phyloP scores from a whole-genome alignment of 2,797 vertebrate species.

The Enteromius afrohamiltoni region DNA sequence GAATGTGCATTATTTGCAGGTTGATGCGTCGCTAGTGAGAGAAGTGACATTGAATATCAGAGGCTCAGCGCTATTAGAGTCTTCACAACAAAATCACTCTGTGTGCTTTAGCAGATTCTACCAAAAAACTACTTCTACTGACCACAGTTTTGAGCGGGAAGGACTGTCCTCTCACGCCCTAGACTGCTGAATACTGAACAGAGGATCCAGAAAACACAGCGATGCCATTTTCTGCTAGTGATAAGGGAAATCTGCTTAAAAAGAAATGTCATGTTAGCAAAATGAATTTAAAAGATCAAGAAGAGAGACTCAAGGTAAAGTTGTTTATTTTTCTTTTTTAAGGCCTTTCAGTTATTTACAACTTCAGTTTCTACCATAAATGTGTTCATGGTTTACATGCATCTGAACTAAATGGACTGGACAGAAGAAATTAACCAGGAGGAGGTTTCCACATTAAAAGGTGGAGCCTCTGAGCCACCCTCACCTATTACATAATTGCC shows the following conservation, averaged over 20 bases:
- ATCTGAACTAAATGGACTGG: no score
- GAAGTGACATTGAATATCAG: neutral
- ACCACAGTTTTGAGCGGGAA: neutral
- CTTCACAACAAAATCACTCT: no score
- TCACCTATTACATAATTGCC: no score
- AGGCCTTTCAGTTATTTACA: neutral
- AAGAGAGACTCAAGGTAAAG: neutral
- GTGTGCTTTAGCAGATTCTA: neutral
- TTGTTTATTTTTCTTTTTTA: neutral
- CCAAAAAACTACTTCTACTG: neutral
- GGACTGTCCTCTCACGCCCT: neutral
- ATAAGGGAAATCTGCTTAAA: neutral
- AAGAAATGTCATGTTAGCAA: neutral
- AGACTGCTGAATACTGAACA: neutral
- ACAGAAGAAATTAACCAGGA: no score
- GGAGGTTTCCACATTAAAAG: no score
- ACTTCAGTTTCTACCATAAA: neutral
- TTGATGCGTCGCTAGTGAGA: neutral
- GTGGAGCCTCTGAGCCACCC: no score
- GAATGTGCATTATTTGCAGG: neutral
- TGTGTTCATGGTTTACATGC: no score
- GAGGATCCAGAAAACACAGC: neutral
- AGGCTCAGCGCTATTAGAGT: neutral
- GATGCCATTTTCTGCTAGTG: neutral
- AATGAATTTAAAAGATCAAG: neutral